Conservation (phyloP, 2,888 invertebrate species). For the Fissipunctia ypsillon region DNA sequence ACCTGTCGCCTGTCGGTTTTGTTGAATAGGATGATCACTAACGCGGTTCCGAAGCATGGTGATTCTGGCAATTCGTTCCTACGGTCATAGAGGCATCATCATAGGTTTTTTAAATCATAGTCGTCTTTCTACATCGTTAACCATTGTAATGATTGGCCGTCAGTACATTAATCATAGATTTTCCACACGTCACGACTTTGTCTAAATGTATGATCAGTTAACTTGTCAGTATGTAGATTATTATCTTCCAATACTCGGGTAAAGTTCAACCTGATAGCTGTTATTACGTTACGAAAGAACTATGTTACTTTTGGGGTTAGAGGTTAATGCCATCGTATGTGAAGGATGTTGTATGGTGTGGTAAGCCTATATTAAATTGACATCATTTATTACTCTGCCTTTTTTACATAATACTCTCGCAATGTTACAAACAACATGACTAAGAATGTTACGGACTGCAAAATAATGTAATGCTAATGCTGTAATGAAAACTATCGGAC, state of each 20-base stretch:
- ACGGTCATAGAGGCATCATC: not conserved
- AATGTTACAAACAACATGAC: not conserved
- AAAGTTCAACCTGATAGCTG: constrained; percentile 53
- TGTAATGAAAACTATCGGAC: not conserved
- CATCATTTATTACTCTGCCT: not conserved
- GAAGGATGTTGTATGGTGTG: constrained; percentile 43
- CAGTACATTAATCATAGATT: constrained; percentile 50
- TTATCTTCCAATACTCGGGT: constrained; percentile 49
- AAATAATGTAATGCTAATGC: not conserved
- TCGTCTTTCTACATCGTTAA: constrained; percentile 24
- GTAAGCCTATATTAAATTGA: not conserved
- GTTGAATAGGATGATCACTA: not conserved
- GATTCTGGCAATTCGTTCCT: not conserved
- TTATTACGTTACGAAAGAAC: constrained; percentile 40
- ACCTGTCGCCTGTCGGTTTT: not conserved
- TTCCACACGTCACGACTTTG: constrained; percentile 55
- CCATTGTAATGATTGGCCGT: constrained; percentile 38
- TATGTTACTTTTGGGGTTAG: constrained; percentile 21
- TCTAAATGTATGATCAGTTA: constrained; percentile 52
- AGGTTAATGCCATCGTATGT: constrained; percentile 43
- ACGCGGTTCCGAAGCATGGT: too few species aligned
- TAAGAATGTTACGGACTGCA: not conserved
- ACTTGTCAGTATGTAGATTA: constrained; percentile 51
- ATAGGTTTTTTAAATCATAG: constrained; percentile 4
- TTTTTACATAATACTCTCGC: constrained; percentile 4